A percentile compares a stretch with the other conserved stretches of the same genome.
Evolutionary conservation across 2,888 invertebrate species (phyloP).

Genomic region (Leptopilina syphax): DNA sequence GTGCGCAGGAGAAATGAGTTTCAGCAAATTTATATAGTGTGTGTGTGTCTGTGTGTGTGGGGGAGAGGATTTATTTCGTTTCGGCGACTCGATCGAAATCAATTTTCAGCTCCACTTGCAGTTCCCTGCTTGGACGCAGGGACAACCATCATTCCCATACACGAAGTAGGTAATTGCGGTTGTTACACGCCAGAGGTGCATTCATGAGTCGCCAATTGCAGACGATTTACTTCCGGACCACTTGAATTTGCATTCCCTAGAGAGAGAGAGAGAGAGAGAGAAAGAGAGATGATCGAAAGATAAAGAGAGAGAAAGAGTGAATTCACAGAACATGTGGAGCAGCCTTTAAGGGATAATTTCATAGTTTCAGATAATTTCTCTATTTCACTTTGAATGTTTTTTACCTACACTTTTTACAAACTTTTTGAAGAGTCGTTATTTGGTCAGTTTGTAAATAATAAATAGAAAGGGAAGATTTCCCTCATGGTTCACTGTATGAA

Average conservation of each 20-base stretch:
- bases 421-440: neutral
- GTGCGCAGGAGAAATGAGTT: constrained; percentile 20
- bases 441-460: no score
- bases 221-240: constrained; percentile 51
- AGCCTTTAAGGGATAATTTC: neutral
- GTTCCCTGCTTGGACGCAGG: constrained; percentile 50
- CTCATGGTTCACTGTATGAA: no score
- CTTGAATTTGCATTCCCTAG: constrained; percentile 44
- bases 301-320: no score
- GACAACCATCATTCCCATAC: constrained; percentile 42
- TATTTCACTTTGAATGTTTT: constrained; percentile 21
- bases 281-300: no score
- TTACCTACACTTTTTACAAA: neutral
- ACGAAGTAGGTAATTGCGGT: constrained; percentile 49
- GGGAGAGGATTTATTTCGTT: constrained; percentile 15
- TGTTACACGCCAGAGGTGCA: constrained; percentile 46
- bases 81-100: constrained; percentile 45
- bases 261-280: no score
- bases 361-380: constrained; percentile 22
- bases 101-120: constrained; percentile 49
- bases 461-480: no score
- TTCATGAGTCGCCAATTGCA: constrained; percentile 44
- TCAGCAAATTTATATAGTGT: neutral
- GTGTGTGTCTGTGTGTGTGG: neutral
- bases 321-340: no score